These are phyloP conservation scores for Ennomos erosarius DNA, from an alignment of 2,888 invertebrate genomes.

Conservation along the genomic window DNA sequence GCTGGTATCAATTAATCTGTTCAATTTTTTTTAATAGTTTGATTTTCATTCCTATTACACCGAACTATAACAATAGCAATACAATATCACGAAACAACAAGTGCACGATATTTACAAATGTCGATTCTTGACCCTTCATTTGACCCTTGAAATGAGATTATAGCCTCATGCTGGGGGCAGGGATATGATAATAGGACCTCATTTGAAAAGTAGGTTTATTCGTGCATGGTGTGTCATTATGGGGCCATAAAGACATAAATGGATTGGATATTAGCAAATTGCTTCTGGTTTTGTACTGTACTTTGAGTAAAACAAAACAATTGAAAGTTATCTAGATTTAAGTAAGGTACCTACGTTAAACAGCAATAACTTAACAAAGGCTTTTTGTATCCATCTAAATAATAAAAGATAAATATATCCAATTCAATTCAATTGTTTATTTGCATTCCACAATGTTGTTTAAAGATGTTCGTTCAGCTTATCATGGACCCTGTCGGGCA, in stretches of 20 bases:
- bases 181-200: constrained; percentile 37
- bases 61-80: constrained; percentile 36
- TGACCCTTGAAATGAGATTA: constrained; percentile 51
- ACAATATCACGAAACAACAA: constrained; percentile 47
- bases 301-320: too few relatives aligned
- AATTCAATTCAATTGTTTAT: too few relatives aligned
- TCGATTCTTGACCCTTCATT: constrained; percentile 61
- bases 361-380: too few relatives aligned
- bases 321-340: too few relatives aligned
- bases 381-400: too few relatives aligned
- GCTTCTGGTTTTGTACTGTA: constrained; percentile 26
- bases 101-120: constrained; percentile 67
- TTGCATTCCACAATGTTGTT: too few relatives aligned
- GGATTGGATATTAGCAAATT: constrained; percentile 19
- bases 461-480: too few relatives aligned
- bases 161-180: constrained; percentile 43
- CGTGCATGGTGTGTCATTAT: constrained; percentile 32
- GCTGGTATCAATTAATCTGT: too few relatives aligned
- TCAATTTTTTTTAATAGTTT: constrained; percentile 3
- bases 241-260: constrained; percentile 24
- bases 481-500: too few relatives aligned
- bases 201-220: constrained; percentile 35
- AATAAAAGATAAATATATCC: too few relatives aligned
- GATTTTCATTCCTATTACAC: constrained; percentile 14
- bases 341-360: too few relatives aligned